phyloP scores from a whole-genome alignment of 2,888 invertebrate genomes.

The Ephialtes manifestator region DNA sequence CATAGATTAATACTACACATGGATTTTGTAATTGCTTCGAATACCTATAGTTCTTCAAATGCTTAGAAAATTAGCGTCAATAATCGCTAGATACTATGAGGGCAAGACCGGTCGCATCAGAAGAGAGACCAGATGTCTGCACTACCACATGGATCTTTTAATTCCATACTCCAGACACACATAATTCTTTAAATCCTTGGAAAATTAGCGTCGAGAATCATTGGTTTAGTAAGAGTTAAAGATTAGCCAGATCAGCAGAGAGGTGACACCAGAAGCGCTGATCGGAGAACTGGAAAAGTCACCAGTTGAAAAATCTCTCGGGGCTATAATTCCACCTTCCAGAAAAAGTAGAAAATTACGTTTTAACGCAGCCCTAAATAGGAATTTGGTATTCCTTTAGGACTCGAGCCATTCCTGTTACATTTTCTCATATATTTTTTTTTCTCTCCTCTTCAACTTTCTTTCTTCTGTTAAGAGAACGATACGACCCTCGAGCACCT shows the following conservation, averaged over 20 bases:
- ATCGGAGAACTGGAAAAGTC: not conserved
- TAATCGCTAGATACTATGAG: too few relatives aligned
- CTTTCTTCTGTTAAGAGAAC: constrained; percentile 67
- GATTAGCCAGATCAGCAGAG: not conserved
- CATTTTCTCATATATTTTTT: constrained; percentile 48
- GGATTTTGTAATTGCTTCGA: too few relatives aligned
- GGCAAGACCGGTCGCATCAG: too few relatives aligned
- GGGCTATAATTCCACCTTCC: not conserved
- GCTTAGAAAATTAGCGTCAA: too few relatives aligned
- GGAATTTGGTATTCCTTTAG: constrained; percentile 69
- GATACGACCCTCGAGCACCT: constrained; percentile 69
- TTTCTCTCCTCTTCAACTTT: constrained; percentile 16
- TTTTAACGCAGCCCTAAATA: constrained; percentile 63
- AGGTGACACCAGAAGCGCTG: too few relatives aligned
- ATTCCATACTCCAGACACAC: too few relatives aligned
- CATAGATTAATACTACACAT: too few relatives aligned
- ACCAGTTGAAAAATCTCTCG: not conserved
- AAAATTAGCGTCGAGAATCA: too few relatives aligned
- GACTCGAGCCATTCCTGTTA: constrained; percentile 52
- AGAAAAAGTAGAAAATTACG: constrained; percentile 49
- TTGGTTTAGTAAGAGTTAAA: not conserved
- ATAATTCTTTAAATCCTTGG: too few relatives aligned
- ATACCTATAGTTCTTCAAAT: too few relatives aligned
- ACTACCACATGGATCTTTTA: too few relatives aligned
- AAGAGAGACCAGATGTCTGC: too few relatives aligned